Base-by-base conservation (phyloP, 2,113 vertebrate genomes). In the Oncorhynchus tshawytscha region DNA sequence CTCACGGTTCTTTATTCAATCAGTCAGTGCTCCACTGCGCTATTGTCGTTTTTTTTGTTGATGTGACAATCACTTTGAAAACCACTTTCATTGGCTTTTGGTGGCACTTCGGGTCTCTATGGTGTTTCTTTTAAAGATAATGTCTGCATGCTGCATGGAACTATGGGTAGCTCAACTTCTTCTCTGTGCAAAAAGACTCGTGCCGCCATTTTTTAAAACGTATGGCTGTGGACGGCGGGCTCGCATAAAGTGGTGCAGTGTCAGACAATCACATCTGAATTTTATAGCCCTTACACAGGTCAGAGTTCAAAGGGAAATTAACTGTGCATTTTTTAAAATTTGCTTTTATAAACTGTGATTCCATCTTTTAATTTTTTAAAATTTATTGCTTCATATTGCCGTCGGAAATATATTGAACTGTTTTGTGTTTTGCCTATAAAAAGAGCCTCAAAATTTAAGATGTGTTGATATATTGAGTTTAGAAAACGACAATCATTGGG, bases 61-160 rank as follows among this genome's bases (percentile, higher is more conserved):
- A 83, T 16, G 62, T 22, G 83, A 82, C 83, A 85, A 87, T 88
- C 83, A 78, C 82, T 16, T 75, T 39, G 77, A 70, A 2, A 31
- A 48, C 67, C 27, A 70, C 12, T 29, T 6, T 72, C 29, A 29
- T 45, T 64, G 49, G 29, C 68, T 75, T 54, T 70, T 72, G 57
- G 20, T 59, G 39, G 67, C 4, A 24, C 29, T 67, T 67, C 20
- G 70, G 70, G 51, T 49, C 24, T 29, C 51, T 27, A 25, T 13
- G 65, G 65, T 25, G 25, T 67, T 67, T 67, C 12, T 18, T 67
- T 67, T 9, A 62, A 70, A 70, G 45, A 45, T 29, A 24, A 0
- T n/a, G 51, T 78, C n/a, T 75, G 85, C 85, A 89, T 86, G 88
- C 83, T 89, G 82, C 82, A 87, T 78, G 84, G 75, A 74, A 70